Conservation (phyloP, 2,888 invertebrate species). For the Morpho helenor region DNA sequence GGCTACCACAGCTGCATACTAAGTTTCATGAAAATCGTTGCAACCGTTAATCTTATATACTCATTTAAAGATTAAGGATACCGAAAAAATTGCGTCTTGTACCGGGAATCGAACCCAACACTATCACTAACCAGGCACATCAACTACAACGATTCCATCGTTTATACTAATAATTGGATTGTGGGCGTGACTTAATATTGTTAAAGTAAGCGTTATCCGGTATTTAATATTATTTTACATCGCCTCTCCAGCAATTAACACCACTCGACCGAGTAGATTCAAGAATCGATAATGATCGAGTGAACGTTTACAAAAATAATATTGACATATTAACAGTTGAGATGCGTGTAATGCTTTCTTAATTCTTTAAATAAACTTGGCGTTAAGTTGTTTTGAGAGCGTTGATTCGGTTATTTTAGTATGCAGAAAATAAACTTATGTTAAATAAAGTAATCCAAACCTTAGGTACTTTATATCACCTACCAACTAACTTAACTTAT, state of each 20-base stretch:
- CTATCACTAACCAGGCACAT: no score
- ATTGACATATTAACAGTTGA: slow-evolving; percentile 9
- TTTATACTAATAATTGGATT: background rate
- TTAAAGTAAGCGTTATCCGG: slow-evolving; percentile 4
- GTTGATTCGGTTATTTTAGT: slow-evolving; percentile 1
- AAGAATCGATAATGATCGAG: slow-evolving; percentile 13
- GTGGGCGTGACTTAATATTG: slow-evolving; percentile 7
- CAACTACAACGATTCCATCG: no score
- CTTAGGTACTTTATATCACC: no score
- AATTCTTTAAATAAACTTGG: slow-evolving; percentile 8
- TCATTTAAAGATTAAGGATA: no score
- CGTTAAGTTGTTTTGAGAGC: slow-evolving; percentile 5
- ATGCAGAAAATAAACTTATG: no score
- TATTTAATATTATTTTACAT: slow-evolving; percentile 9
- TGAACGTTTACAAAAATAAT: slow-evolving; percentile 13
- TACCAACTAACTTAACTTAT: no score
- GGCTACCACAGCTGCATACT: no score
- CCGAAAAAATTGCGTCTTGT: background rate
- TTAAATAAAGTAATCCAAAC: no score
- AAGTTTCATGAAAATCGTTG: no score
- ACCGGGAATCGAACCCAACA: background rate
- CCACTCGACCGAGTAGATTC: slow-evolving; percentile 7
- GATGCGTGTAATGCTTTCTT: background rate
- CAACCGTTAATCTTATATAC: no score
- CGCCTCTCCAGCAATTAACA: slow-evolving; percentile 9